These are phyloP conservation scores for Drosophila virilis DNA, from an alignment of 1,140 invertebrate species.

Conservation along the genomic window DNA sequence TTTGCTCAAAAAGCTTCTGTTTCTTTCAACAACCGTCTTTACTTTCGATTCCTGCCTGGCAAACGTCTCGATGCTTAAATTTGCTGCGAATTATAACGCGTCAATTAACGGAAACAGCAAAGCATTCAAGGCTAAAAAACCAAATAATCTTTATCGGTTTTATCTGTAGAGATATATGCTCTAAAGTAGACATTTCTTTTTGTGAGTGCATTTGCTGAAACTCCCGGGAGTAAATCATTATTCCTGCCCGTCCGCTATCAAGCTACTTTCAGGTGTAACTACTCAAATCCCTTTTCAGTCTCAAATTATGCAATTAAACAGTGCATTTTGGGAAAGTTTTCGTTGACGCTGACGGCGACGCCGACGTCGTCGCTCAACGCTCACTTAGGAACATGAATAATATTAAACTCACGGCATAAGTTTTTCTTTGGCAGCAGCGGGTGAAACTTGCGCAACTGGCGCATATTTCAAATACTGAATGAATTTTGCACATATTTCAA, in stretches of 20 bases:
- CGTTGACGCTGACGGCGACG: conserved; percentile 15
- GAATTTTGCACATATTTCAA: conserved; percentile 69
- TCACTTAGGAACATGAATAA: conserved; percentile 80
- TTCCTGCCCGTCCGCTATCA: conserved; percentile 15
- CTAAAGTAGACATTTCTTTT: not conserved
- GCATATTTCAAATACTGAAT: conserved; percentile 75
- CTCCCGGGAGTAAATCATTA: conserved; percentile 1
- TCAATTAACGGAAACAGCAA: no score
- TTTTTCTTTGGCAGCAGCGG: conserved; percentile 62
- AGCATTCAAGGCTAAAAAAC: no score
- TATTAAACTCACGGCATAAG: conserved; percentile 76
- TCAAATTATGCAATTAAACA: conserved; percentile 80
- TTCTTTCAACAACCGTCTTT: no score
- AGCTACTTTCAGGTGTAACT: conserved; percentile 41
- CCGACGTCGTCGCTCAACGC: conserved; percentile 60
- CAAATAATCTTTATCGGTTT: no score
- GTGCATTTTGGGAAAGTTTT: conserved; percentile 72
- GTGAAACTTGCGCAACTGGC: conserved; percentile 72
- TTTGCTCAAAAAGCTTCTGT: no score
- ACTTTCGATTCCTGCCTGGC: no score
- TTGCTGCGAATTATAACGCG: no score
- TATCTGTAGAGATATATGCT: no score
- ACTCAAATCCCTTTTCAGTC: conserved; percentile 59
- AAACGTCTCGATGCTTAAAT: no score
- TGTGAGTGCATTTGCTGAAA: not conserved